Evolutionary conservation across 2,113 vertebrate species (phyloP), one percentile per base, ranked within the genome.

Genomic region (Pseudolaguvia tuberculata): DNA sequence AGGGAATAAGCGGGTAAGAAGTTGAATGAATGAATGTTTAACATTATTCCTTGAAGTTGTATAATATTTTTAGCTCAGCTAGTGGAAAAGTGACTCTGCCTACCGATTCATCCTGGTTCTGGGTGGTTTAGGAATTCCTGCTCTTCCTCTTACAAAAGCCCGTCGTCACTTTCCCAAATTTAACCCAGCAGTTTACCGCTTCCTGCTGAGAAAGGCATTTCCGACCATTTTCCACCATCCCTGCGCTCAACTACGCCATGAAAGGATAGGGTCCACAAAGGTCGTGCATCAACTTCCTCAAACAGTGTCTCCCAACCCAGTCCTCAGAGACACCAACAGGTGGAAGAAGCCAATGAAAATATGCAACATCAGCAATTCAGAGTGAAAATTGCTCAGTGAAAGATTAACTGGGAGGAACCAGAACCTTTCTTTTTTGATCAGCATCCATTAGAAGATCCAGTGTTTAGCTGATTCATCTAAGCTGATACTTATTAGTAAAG

Each of bases 191-290:
- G 84, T 85, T 81, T 76, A 83, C 76, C 42, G 84, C 82, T 91
- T 90, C 89, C 90, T 79, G 83, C 84, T 88, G 67, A 80, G 81
- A 83, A 81, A 87, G 87, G 88, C 82, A 88, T 90, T 90, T 91
- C 89, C 90, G 76, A 57, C 68, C 45, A 80, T 82, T 85, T 87
- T 83, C 76, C 50, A 82, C 79, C 35, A 55, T 35, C 63, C 73
- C 67, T 50, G 61, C 6, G 11, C 17, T 73, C 29, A 61, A 29
- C 25, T 21, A 25, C 23, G 23, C 17, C 58, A 48, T 53, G 56
- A 12, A 70, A 67, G n/a, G n/a, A n/a, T n/a, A 70, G 67, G 58
- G 79, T 86, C 84, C 82, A 53, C 80, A 81, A 82, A 86, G 86
- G 82, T 74, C 61, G 17, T 31, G 25, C 31, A 27, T 51, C 75